These are phyloP conservation scores for Sceloporus undulatus DNA, from an alignment of 2,113 vertebrate genomes.

Conservation along the genomic window DNA sequence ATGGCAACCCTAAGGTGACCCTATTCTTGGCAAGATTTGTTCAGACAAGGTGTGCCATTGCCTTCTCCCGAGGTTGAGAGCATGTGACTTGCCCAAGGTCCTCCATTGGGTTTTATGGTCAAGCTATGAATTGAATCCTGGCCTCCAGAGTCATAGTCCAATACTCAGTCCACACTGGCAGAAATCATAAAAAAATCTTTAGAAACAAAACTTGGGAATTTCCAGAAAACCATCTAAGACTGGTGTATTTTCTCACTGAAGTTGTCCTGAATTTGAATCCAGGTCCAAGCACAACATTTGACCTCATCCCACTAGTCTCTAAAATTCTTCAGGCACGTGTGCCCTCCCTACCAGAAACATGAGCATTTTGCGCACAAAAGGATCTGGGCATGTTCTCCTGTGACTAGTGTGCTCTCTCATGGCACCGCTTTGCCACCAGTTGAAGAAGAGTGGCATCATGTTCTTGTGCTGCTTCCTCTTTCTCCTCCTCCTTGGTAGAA, in stretches of 20 bases:
- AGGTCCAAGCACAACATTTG: not conserved
- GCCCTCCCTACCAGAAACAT: not conserved
- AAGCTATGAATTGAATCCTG: no score
- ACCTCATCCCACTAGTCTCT: not conserved
- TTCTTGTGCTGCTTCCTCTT: not conserved
- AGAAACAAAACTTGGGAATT: no score
- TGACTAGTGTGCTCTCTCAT: not conserved
- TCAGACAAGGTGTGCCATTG: no score
- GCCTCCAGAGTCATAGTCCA: no score
- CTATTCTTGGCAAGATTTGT: no score
- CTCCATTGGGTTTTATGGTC: no score
- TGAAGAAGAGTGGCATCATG: no score
- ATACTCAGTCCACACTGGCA: no score
- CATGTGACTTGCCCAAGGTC: no score
- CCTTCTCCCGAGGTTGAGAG: no score
- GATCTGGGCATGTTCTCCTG: not conserved
- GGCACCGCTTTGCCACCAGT: not conserved
- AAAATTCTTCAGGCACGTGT: not conserved
- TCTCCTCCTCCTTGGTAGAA: slow-evolving; percentile 9
- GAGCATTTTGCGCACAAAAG: not conserved
- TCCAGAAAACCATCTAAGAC: not conserved
- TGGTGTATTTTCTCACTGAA: not conserved
- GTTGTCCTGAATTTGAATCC: not conserved
- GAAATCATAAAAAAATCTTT: no score
- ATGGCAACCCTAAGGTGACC: no score